Evolutionary conservation across 37 sponge, comb jelly and placozoan genomes (phyloP).

Genomic region (Agelas oroides): DNA sequence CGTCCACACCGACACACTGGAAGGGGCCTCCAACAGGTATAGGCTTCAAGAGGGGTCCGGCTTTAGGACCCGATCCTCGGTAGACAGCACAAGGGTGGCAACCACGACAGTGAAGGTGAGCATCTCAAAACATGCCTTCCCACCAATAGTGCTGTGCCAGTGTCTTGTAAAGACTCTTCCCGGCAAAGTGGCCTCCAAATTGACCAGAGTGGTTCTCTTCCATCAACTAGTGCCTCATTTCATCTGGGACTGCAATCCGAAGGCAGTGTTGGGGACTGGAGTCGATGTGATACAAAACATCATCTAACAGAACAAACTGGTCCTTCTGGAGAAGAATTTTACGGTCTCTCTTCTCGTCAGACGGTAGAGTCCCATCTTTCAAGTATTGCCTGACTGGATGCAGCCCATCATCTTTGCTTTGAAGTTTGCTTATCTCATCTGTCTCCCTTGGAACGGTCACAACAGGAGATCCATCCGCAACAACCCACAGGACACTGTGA

Average conservation of each 20-base stretch:
- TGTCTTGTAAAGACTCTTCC: constrained; percentile 6
- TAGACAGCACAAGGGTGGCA: too few species aligned
- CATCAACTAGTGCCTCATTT: constrained; percentile 4
- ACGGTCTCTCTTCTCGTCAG: not conserved
- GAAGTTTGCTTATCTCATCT: not conserved
- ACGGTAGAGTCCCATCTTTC: constrained; percentile 9
- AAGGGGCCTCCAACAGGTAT: too few species aligned
- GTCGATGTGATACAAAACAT: constrained; percentile 33
- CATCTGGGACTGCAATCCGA: constrained; percentile 3
- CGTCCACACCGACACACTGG: too few species aligned
- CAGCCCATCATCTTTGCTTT: not conserved
- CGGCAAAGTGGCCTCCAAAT: constrained; percentile 43
- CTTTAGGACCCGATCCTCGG: too few species aligned
- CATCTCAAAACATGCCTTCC: constrained; percentile 38
- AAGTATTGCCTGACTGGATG: not conserved
- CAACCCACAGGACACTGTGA: too few species aligned
- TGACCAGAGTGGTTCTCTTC: constrained; percentile 29
- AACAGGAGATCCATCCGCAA: not conserved
- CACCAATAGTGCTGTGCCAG: constrained; percentile 53
- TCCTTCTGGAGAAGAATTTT: not conserved
- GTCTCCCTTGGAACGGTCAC: not conserved
- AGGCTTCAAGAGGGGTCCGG: too few species aligned
- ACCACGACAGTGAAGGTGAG: too few species aligned
- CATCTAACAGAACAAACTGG: not conserved
- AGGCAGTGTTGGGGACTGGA: not conserved